Evolutionary conservation across 2,888 invertebrate genomes (phyloP), one percentile per base, ranked within the genome.

Genomic region (Tanytarsus gracilentus): DNA sequence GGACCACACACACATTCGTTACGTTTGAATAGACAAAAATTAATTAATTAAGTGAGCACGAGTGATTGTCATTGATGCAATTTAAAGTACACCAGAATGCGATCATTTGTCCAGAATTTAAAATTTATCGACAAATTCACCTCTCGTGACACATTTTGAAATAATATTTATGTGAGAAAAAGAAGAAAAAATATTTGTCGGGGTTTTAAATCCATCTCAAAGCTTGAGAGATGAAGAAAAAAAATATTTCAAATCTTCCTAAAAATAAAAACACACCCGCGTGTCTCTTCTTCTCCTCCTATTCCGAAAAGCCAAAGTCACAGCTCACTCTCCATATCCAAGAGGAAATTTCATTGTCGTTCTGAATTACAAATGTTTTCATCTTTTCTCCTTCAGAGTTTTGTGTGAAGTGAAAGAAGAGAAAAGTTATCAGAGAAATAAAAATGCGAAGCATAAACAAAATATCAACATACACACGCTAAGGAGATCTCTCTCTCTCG

Each of bases 301-400:
- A 25, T 14, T 11, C 8, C 14, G 21, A 9, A 7, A n/a, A n/a
- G n/a, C n/a, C n/a, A n/a, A n/a, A n/a, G n/a, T n/a, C n/a, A n/a
- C n/a, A n/a, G 25, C 16, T 26, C n/a, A 7, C 27, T 25, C 25
- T 25, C 49, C 49, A 49, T 25, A 9, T 26, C 14, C 49, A 21
- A 53, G 14, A 29, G 21, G 21, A 44, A 44, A 44, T 18, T 18
- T 36, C 33, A 53, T 29, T 53, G 53, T 53, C 53, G 53, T 53
- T 53, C 25, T 36, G 36, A 53, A 53, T 53, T 53, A 53, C 53
- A 53, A 51, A 51, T 51, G 51, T 53, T 53, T 53, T 53, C 53
- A 33, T 53, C 53, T 53, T 9, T 30, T 14, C 21, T 40, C 21
- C 40, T 44, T 23, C 1, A 18, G 18, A 40, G 21, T 44, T 40